Conservation (phyloP, 2,113 vertebrate genomes). For the Phalacrocorax brasilianus region DNA sequence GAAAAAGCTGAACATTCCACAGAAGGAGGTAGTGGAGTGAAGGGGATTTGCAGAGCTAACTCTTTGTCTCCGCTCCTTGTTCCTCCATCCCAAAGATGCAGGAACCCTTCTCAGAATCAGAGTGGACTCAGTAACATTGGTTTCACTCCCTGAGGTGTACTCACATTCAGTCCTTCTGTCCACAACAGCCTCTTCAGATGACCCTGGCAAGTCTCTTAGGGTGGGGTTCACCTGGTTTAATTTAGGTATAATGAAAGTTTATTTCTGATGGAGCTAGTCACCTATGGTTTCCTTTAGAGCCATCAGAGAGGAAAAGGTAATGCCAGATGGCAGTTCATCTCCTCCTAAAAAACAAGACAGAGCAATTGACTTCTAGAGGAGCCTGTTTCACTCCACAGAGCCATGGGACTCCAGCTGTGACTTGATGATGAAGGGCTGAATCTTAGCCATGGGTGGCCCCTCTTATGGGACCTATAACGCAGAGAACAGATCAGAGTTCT, state of each 20-base stretch:
- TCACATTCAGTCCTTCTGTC: not conserved
- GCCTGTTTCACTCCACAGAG: not conserved
- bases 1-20: not conserved
- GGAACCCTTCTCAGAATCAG: not conserved
- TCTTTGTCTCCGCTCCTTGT: not conserved
- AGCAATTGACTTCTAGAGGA: not conserved
- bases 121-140: not conserved
- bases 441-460: not conserved
- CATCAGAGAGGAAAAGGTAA: not conserved
- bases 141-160: not conserved
- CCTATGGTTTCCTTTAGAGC: not conserved
- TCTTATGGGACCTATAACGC: not conserved
- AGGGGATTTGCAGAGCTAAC: not conserved
- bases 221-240: not conserved
- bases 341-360: not conserved
- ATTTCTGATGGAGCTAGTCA: not conserved
- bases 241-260: not conserved
- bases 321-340: not conserved
- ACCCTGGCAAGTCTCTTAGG: not conserved
- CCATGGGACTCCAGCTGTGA: not conserved
- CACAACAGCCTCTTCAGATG: not conserved
- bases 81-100: not conserved
- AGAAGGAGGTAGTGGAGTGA: not conserved
- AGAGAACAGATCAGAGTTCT: not conserved
- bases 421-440: not conserved